Conservation (phyloP, 2,113 vertebrate genomes). For the Prolemur simus region DNA sequence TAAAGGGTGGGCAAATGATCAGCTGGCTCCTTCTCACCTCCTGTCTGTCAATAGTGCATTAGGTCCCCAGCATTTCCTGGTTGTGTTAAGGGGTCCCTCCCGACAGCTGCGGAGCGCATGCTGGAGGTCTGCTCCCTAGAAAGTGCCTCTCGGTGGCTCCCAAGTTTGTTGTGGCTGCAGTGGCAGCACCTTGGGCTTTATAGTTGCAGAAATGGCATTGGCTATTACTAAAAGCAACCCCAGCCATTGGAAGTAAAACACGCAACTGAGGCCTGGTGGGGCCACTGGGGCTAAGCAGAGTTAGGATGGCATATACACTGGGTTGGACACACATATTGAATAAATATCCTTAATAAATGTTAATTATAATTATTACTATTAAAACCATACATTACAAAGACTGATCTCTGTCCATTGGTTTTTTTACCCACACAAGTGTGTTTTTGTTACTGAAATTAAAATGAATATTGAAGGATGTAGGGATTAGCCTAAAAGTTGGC, state of each 20-base stretch:
- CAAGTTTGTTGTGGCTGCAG: background rate
- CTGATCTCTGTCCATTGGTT: background rate
- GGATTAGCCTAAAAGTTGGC: background rate
- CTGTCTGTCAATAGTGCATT: background rate
- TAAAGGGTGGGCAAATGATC: background rate
- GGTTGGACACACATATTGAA: background rate
- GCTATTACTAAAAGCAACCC: background rate
- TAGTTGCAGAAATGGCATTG: background rate
- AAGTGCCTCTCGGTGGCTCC: background rate
- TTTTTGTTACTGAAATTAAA: background rate
- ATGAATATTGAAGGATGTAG: background rate
- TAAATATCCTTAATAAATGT: background rate
- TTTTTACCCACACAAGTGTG: background rate
- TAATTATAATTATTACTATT: background rate
- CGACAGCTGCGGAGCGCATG: fast-evolving
- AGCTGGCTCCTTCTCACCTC: background rate
- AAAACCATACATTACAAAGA: background rate
- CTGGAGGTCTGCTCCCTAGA: background rate
- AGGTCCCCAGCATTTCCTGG: background rate
- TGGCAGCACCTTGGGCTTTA: background rate
- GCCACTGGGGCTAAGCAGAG: background rate
- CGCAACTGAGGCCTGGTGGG: background rate
- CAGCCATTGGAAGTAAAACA: background rate
- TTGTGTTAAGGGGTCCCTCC: background rate
- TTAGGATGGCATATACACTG: background rate